Evolutionary conservation across 2,888 invertebrate genomes (phyloP).

Genomic region (Drosophila rellima): DNA sequence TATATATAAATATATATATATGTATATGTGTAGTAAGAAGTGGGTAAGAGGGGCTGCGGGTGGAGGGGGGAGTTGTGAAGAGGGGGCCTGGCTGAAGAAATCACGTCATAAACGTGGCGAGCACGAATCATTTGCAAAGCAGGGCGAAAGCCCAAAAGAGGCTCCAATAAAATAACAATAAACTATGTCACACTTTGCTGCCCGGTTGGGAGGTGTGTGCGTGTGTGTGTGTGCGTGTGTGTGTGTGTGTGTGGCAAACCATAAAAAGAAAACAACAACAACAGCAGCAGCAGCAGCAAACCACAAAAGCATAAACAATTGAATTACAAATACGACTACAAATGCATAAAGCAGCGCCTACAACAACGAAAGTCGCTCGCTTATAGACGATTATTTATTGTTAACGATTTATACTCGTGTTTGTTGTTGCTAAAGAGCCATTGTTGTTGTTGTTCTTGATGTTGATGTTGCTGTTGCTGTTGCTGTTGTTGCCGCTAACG

Average conservation of each 20-base stretch:
- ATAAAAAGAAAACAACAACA: slow-evolving; percentile 71
- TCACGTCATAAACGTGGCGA: slow-evolving; percentile 79
- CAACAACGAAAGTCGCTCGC: slow-evolving; percentile 48
- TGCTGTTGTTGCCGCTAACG: slow-evolving; percentile 41
- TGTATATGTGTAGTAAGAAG: slow-evolving; percentile 3
- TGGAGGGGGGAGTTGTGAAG: neutral
- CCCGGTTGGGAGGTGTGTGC: slow-evolving; percentile 28
- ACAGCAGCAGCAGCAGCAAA: slow-evolving; percentile 47
- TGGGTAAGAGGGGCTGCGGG: neutral
- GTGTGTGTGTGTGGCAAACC: slow-evolving; percentile 47
- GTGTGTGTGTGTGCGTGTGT: slow-evolving; percentile 18
- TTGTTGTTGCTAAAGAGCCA: slow-evolving; percentile 40
- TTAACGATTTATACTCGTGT: slow-evolving; percentile 76
- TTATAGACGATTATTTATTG: slow-evolving; percentile 78
- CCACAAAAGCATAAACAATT: slow-evolving; percentile 74
- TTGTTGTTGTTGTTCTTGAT: slow-evolving; percentile 38
- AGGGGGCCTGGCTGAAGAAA: slow-evolving; percentile 61
- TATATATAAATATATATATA: slow-evolving; percentile 7
- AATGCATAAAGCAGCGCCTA: slow-evolving; percentile 70
- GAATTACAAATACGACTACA: slow-evolving; percentile 80
- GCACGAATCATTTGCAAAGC: slow-evolving; percentile 82
- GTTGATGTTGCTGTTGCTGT: slow-evolving; percentile 16
- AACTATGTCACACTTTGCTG: slow-evolving; percentile 74
- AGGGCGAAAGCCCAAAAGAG: slow-evolving; percentile 79
- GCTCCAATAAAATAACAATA: slow-evolving; percentile 80